Base-by-base conservation (phyloP, 2,888 invertebrate genomes). In the Caenorhabditis parvicauda region DNA sequence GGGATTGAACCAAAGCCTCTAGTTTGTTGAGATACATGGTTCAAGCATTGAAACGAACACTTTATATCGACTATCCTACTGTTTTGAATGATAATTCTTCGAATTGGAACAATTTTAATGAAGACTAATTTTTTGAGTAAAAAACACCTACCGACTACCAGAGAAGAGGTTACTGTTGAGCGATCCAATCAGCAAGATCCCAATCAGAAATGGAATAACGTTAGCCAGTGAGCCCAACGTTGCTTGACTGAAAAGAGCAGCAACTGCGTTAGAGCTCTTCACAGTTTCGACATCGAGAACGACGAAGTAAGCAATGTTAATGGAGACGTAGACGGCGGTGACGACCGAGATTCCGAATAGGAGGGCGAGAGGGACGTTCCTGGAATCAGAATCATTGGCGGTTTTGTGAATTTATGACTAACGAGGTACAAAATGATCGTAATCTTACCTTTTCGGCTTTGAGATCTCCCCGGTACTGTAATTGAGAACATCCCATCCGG, bases 401-500 rank as follows among this genome's bases (percentile, higher is more conserved):
- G 6, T 39, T 21, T 7, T 7, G n/a, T 9, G 17, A 6, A 19
- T 19, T 47, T 25, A 12, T 5, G 41, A 17, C 14, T 12, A 19
- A 19, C 14, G 17, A 7, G 44, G 25, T 14, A n/a, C 12, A 32
- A 32, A n/a, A n/a, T 9, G n/a, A 32, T 12, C n/a, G 17, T 39
- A 21, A 25, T 5, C 37, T 7, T 17, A 73, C 74, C 67, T 59
- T 43, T 70, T 71, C 4, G 79, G 79, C 24, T 67, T 56, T 17
- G 66, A 51, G 43, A 79, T 79, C 56, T 79, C 79, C 27, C 75
- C 77, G 3, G 77, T 69, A 42, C 76, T 75, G 60, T 74, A 80
- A 54, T 80, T 79, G 22, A 79, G 62, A 44, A 80, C 75, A 50
- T 79, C 79, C 79, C 79, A 79, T 5, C 79, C 79, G 21, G 76